Base-by-base conservation (phyloP, 2,113 vertebrate genomes). In the Carollia perspicillata region DNA sequence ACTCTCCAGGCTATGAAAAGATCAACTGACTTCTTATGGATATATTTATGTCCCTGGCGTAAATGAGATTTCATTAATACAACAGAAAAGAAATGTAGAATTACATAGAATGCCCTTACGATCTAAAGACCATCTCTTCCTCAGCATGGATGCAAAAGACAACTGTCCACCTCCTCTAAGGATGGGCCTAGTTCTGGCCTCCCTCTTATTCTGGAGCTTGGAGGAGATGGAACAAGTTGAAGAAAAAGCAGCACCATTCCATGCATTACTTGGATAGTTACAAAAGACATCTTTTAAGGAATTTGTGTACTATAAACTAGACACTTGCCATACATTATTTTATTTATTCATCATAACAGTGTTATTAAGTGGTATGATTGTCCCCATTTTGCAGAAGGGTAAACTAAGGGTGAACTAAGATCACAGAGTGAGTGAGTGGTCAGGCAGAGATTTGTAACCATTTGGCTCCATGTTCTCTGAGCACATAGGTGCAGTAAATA, bases 21-120 rank as follows among this genome's bases (percentile, higher is more conserved):
- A 87, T 93, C 23, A 58, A 35, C 55, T 89, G 40, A 84, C 71
- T 86, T 49, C 81, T 95, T 93, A 44, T 60, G 44, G 55, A 42
- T 92, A 55, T 92, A 86, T 80, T 89, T 66, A 75, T 80, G 30
- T 28, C 55, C n/a, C 22, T 81, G 30, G 14, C 18, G 87, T 60
- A 60, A 93, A 71, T 93, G 74, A 77, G 44, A 92, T 84, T 91
- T 92, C 77, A 66, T 90, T 88, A 91, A 87, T 84, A 88, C n/a
- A 86, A 47, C 28, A 78, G 42, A 60, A 84, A 91, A 95, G 33
- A 87, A 94, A 44, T 16, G 3, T 47, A 47, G 1, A 40, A 7
- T 77, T 69, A 58, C 20, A 37, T 37, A 68, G 37, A 94, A 37
- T 87, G 71, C 37, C 20, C 72, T 74, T 71, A 53, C 5, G 93